Percentiles rank a stretch among this genome's conserved stretches.
Evolutionary conservation across 2,113 vertebrate species (phyloP).

Genomic region (Vicugna pacos): DNA sequence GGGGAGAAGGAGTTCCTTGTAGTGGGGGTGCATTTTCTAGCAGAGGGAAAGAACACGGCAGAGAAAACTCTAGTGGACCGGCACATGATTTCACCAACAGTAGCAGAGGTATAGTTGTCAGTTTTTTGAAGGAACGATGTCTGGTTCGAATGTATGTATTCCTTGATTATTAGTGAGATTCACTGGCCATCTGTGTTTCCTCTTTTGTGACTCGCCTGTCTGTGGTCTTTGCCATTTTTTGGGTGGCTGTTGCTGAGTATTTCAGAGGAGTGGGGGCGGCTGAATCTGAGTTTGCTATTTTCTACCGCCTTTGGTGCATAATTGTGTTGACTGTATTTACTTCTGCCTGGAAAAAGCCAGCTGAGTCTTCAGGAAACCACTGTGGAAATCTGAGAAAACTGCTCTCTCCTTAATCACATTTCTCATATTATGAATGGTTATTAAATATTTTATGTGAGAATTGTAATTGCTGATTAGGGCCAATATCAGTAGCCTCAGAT

Average conservation of each 20-base stretch:
- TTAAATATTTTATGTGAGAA: constrained; percentile 76
- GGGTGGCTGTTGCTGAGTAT: neutral
- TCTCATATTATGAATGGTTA: constrained; percentile 65
- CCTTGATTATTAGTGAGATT: neutral
- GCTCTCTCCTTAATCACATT: constrained; percentile 68
- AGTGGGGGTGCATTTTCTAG: neutral
- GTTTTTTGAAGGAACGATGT: neutral
- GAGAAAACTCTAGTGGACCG: neutral
- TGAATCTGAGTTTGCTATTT: neutral
- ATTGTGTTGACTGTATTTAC: neutral
- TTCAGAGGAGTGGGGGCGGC: neutral
- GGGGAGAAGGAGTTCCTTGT: neutral
- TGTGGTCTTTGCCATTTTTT: neutral
- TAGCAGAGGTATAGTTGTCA: neutral
- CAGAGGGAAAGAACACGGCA: neutral
- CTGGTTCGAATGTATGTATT: neutral
- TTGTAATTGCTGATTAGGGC: constrained; percentile 75
- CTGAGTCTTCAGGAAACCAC: constrained; percentile 19
- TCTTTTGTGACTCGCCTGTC: neutral
- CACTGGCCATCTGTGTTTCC: neutral
- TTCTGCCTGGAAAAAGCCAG: constrained; percentile 18
- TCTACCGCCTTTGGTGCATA: rapidly evolving
- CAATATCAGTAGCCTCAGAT: constrained; percentile 70
- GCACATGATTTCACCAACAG: neutral
- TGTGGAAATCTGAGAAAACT: constrained; percentile 64